A percentile compares a stretch with the other conserved stretches of the same genome.
These are phyloP conservation scores for Grallaria varia DNA, from an alignment of 2,113 vertebrate genomes.

Conservation along the genomic window DNA sequence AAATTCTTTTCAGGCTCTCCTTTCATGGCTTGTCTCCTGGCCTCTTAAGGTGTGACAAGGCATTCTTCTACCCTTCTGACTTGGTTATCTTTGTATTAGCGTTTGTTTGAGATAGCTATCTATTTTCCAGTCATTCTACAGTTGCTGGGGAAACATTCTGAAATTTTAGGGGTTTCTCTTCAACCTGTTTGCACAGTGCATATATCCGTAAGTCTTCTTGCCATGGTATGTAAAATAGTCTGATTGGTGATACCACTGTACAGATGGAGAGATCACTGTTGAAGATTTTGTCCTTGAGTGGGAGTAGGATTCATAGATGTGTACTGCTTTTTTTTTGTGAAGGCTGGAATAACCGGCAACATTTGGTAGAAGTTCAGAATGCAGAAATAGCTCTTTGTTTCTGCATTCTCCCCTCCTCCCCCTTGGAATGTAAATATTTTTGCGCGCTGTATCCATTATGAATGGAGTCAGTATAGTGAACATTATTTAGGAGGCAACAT, in stretches of 20 bases:
- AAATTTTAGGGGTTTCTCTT: not conserved
- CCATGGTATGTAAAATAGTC: too few species aligned
- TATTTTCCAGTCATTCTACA: not conserved
- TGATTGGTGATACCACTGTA: not conserved
- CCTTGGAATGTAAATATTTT: not conserved
- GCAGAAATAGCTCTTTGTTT: not conserved
- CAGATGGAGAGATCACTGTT: not conserved
- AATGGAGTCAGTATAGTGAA: not conserved
- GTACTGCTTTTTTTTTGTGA: not conserved
- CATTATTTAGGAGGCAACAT: not conserved
- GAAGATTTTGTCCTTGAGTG: not conserved
- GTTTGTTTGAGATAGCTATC: not conserved
- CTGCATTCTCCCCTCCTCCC: fast-evolving
- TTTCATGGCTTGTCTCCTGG: not conserved
- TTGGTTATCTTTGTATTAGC: not conserved
- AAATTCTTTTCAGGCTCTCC: not conserved
- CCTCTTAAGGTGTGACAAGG: not conserved
- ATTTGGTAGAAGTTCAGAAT: not conserved
- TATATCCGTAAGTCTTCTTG: not conserved
- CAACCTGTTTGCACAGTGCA: not conserved
- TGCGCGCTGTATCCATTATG: not conserved
- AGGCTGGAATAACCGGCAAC: not conserved
- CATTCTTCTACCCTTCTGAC: not conserved
- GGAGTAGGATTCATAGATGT: not conserved
- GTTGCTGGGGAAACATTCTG: not conserved